Evolutionary conservation across 2,113 vertebrate genomes (phyloP), one percentile per base, ranked within the genome.

Genomic region (Loxodonta africana): DNA sequence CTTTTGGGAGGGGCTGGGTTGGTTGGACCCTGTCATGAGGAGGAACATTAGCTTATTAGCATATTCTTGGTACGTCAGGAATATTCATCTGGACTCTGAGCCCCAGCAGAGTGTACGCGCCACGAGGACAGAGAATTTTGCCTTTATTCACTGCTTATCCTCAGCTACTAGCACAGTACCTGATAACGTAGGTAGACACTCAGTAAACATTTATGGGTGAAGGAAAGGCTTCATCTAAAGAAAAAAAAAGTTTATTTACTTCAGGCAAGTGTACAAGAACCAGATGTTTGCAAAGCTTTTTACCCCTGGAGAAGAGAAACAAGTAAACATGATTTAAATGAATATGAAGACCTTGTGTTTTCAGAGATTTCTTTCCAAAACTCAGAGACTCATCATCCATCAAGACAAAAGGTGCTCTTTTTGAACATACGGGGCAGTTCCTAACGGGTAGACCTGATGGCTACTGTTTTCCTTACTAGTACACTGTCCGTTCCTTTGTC

Each of bases 231-330:
- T 8, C 7, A 90, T 4, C 23, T 60, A 86, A 60, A 62, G 15
- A 85, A 69, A 25, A 95, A 80, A 37, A 37, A 37, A 48, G 48
- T 76, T 95, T 93, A 51, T 57, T 86, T 93, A 93, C 44, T 93
- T 95, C 11, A 62, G 74, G 76, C 26, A 48, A 90, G 65, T 28
- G 46, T 76, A 60, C 81, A 85, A 81, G 81, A 93, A 86, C 44
- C 60, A 93, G 86, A 65, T 25, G 9, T 82, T 93, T 88, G 60
- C 81, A 86, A 93, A 67, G 12, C 60, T 69, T 86, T 63, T 83
- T 91, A 81, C 90, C 30, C 46, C 67, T 86, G 21, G 37, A 86
- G 46, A 90, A 78, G 71, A 87, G 51, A 90, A 90, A 85, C 14
- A 74, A 83, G 37, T 65, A 92, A 85, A 81, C 86, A 63, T 86